These are phyloP conservation scores for Pseudonaja textilis DNA, from an alignment of 2,113 vertebrate species.

Conservation along the genomic window DNA sequence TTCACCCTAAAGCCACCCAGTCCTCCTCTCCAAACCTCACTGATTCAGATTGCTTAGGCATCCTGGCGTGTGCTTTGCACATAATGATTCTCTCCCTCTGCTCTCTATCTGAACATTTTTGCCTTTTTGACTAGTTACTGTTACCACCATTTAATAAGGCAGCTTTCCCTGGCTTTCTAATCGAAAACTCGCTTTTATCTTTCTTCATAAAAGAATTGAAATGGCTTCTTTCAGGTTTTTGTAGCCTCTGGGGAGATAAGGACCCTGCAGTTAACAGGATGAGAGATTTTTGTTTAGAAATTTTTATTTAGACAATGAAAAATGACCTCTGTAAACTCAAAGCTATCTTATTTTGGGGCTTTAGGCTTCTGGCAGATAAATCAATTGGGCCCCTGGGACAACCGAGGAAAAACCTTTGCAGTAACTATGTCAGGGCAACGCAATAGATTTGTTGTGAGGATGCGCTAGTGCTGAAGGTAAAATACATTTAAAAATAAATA, in stretches of 20 bases:
- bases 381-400: constrained; percentile 85
- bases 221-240: constrained; percentile 84
- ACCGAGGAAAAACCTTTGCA: constrained; percentile 81
- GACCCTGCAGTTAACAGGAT: constrained; percentile 86
- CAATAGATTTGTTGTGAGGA: constrained; percentile 80
- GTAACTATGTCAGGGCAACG: constrained; percentile 79
- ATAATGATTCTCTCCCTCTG: constrained; percentile 71
- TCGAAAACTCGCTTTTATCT: constrained; percentile 87
- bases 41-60: constrained; percentile 62
- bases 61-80: constrained; percentile 65
- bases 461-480: constrained; percentile 73
- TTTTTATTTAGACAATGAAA: constrained; percentile 90
- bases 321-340: constrained; percentile 89
- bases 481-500: constrained; percentile 80
- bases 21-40: constrained; percentile 60
- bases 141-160: constrained; percentile 84
- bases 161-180: constrained; percentile 80
- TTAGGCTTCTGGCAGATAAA: constrained; percentile 88
- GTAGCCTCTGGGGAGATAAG: constrained; percentile 84
- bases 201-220: constrained; percentile 87
- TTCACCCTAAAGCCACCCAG: constrained; percentile 60
- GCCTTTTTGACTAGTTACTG: constrained; percentile 79
- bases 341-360: constrained; percentile 86
- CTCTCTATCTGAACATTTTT: constrained; percentile 67
- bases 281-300: constrained; percentile 90